phyloP scores from a whole-genome alignment of 2,888 invertebrate species.

The Pogonocherus hispidulus region DNA sequence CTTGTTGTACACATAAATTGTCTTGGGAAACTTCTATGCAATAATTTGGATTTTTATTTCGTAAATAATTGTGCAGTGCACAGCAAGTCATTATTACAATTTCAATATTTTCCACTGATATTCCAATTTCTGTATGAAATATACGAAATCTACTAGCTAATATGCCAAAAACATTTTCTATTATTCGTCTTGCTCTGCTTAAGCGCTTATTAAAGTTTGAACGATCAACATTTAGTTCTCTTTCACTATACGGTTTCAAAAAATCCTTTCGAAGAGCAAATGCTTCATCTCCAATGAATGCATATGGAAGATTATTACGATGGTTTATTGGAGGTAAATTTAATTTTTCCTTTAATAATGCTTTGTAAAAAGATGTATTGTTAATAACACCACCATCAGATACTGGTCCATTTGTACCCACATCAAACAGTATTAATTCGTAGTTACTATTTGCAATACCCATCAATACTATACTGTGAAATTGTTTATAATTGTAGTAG shows the following conservation, averaged over 20 bases:
- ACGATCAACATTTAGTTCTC: slow-evolving; percentile 27
- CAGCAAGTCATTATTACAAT: slow-evolving; percentile 34
- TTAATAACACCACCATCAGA: slow-evolving; percentile 41
- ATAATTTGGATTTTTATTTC: not conserved
- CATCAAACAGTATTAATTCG: slow-evolving; percentile 45
- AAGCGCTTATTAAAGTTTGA: slow-evolving; percentile 35
- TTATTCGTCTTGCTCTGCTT: slow-evolving; percentile 26
- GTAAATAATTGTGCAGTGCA: not conserved
- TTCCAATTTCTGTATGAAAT: slow-evolving; percentile 30
- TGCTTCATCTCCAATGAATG: slow-evolving; percentile 41
- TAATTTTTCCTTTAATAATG: slow-evolving; percentile 17
- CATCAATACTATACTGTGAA: slow-evolving; percentile 46
- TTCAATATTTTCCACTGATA: slow-evolving; percentile 31
- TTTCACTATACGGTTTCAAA: slow-evolving; percentile 39
- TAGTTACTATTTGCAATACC: slow-evolving; percentile 46
- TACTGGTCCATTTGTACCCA: slow-evolving; percentile 48
- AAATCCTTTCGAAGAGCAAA: slow-evolving; percentile 37
- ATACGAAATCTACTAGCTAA: slow-evolving; percentile 39
- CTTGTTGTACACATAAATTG: not conserved
- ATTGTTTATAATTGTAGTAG: slow-evolving; percentile 53
- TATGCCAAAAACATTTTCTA: slow-evolving; percentile 42
- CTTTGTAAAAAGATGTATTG: slow-evolving; percentile 44
- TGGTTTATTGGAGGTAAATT: slow-evolving; percentile 10
- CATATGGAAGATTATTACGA: slow-evolving; percentile 2
- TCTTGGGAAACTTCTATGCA: not conserved